Evolutionary conservation across 2,888 invertebrate genomes (phyloP), one percentile per base, ranked within the genome.

Genomic region (Stenoptilia bipunctidactyla): DNA sequence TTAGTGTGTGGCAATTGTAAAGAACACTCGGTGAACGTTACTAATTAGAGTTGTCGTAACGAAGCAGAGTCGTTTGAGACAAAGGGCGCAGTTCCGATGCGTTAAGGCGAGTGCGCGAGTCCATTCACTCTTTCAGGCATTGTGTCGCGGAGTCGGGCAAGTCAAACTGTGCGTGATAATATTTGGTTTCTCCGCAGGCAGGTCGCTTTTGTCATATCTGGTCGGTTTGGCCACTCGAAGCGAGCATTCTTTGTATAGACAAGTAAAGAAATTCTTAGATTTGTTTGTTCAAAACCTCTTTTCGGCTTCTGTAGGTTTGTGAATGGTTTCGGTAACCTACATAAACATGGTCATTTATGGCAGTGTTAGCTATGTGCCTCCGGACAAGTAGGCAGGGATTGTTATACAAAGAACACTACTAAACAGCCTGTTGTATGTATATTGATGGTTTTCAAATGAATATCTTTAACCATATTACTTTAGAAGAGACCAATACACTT

Each of bases 111-210:
- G 34, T 42, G 44, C 43, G 39, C 39, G 40, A 39, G 37, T 43
- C 46, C 46, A 57, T 34, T 34, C 13, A 34, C 12, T 13, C 30
- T 30, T n/a, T n/a, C 13, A 8, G 13, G 30, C 12, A 13, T 70
- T 75, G 68, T 73, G n/a, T 62, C 58, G 55, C 47, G 43, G 50
- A 50, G 57, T 56, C 52, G 45, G 56, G 49, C 53, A 50, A 59
- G 51, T 62, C 68, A 66, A 58, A 65, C 66, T 73, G 77, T 66
- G 71, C 79, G 79, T 79, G 79, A 77, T 75, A 76, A 79, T 79
- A 77, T 80, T 79, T 77, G 69, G 66, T 72, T 75, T 75, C 61
- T 59, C 56, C 57, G 61, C 59, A 61, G 58, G 61, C 63, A 64
- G 63, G 52, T 56, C 54, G 34, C 66, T 53, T 69, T 76, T 74